Conservation (phyloP, 2,113 vertebrate species). For the Dendrocopos noguchii region DNA sequence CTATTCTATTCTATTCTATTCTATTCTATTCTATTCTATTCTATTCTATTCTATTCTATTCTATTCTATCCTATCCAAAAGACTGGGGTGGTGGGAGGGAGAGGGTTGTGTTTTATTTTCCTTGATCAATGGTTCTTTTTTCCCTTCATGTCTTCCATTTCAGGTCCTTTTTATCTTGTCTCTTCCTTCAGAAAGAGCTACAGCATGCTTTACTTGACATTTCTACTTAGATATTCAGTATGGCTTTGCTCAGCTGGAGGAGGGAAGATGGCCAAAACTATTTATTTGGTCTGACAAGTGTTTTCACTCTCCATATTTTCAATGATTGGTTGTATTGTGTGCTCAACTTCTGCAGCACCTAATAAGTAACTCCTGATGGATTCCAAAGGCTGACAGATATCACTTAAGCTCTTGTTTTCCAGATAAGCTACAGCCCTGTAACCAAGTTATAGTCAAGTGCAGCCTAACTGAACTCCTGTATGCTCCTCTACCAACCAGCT, state of each 20-base stretch:
- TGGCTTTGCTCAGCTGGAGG: background rate
- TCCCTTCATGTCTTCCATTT: background rate
- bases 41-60: too few species aligned
- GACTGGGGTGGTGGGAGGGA: background rate
- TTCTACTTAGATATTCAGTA: background rate
- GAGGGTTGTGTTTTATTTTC: background rate
- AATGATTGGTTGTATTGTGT: background rate
- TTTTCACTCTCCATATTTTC: background rate
- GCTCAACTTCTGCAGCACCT: conserved; percentile 33
- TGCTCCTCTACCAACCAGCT: background rate
- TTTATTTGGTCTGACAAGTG: background rate
- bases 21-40: too few species aligned
- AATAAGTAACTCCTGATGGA: conserved; percentile 30
- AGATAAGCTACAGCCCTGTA: conserved; percentile 28
- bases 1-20: too few species aligned
- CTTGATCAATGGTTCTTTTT: background rate
- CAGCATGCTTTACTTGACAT: background rate
- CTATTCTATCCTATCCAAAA: background rate
- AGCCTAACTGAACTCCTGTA: background rate
- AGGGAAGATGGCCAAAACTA: conserved; percentile 6
- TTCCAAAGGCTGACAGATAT: conserved; percentile 37
- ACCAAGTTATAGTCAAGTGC: background rate
- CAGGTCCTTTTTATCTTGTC: background rate
- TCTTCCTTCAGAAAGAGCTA: conserved; percentile 5
- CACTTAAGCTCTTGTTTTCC: background rate